phyloP scores from a whole-genome alignment of 2,113 vertebrate genomes.

The Saguinus midas region DNA sequence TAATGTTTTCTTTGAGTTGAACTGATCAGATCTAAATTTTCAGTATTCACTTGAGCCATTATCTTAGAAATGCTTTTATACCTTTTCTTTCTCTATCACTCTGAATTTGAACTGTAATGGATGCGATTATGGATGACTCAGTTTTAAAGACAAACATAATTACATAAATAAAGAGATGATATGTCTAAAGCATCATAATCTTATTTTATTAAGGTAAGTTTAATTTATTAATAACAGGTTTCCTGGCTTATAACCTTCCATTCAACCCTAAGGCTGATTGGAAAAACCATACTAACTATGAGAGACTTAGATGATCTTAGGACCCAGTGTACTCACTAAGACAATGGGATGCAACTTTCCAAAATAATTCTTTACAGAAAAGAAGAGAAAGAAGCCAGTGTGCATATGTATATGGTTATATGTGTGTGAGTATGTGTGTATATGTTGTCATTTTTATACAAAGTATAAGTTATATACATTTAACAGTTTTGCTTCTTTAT shows the following conservation, averaged over 20 bases:
- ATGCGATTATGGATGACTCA: neutral
- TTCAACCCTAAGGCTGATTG: neutral
- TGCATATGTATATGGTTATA: too few species aligned
- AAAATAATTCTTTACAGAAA: neutral
- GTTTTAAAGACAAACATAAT: neutral
- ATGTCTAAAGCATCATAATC: neutral
- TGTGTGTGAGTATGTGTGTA: too few species aligned
- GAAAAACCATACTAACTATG: neutral
- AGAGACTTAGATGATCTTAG: neutral
- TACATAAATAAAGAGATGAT: neutral
- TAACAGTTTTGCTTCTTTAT: neutral
- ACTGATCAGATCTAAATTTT: neutral
- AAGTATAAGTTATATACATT: neutral
- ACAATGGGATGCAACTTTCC: neutral
- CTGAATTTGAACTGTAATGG: neutral
- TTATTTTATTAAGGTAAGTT: neutral
- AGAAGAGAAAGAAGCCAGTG: neutral
- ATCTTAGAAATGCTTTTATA: neutral
- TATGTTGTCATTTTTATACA: neutral
- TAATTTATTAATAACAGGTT: neutral
- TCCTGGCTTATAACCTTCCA: neutral
- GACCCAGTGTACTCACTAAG: neutral
- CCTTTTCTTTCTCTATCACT: neutral
- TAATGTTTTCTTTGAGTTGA: conserved; percentile 30
- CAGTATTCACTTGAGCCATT: neutral